Conservation (phyloP, 1,140 invertebrate species). For the Drosophila serrata region DNA sequence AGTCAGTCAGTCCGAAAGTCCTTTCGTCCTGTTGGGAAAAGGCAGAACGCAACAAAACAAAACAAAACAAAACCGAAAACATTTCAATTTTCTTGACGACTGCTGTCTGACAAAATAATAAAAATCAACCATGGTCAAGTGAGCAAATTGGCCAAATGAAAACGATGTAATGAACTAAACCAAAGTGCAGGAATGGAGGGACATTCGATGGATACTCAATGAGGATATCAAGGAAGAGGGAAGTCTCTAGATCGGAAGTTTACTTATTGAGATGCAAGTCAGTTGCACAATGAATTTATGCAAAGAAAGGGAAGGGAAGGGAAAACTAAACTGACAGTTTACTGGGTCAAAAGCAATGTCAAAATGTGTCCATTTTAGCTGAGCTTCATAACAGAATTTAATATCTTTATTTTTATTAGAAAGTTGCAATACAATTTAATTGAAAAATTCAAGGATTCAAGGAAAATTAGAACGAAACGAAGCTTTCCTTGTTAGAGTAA, state of each 20-base stretch:
- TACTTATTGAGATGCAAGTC: conserved; percentile 27
- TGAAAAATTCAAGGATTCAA: neutral
- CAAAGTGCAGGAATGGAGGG: conserved; percentile 18
- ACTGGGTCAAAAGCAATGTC: conserved; percentile 1
- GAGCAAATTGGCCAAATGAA: conserved; percentile 66
- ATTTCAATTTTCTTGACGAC: conserved; percentile 57
- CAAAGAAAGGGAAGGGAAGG: neutral
- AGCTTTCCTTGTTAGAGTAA: no score
- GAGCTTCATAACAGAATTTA: neutral
- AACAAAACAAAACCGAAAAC: conserved; percentile 53
- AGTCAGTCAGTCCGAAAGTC: conserved; percentile 1
- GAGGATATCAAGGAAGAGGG: neutral
- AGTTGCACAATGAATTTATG: conserved; percentile 23
- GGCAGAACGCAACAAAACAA: conserved; percentile 27
- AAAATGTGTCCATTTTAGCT: neutral
- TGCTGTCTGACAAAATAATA: conserved; percentile 29
- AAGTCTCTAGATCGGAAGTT: conserved; percentile 10
- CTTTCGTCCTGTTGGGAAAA: conserved; percentile 4
- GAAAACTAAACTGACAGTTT: neutral
- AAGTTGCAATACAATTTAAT: neutral
- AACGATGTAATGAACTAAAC: conserved; percentile 66
- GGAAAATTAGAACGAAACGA: no score
- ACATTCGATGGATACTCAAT: conserved; percentile 42
- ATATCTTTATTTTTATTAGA: neutral
- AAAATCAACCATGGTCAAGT: conserved; percentile 58